Base-by-base conservation (phyloP, 1,140 invertebrate genomes). In the Sycophila sp. region DNA sequence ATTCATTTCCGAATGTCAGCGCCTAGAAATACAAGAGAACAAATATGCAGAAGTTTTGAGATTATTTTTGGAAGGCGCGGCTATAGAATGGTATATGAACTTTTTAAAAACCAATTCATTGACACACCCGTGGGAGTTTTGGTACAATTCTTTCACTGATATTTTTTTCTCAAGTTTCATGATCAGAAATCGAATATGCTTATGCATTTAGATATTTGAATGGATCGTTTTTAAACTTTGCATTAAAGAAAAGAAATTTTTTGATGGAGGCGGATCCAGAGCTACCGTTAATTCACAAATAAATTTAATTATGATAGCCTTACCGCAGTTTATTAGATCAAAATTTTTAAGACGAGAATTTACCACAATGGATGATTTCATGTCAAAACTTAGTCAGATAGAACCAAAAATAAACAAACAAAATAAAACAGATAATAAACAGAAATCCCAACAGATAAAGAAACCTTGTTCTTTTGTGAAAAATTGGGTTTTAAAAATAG, bases 391-490 rank as follows among this genome's bases (percentile, higher is more conserved):
- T 5, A 69, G 47, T 17, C 42, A 65, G 32, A 59, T 73, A 28
- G 45, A 53, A 5, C 53, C 32, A 24, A 32, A 45, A 15, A 71
- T 55, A 53, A n/a, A 55, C 30, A 22, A 72, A 47, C 15, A 47
- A 11, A 28, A 66, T 6, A 26, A 28, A 28, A 8, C 55, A 19
- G n/a, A 49, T 45, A 38, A 49, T 58, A 38, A 66, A 58, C 22
- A 65, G 13, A 59, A 47, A 15, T 67, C 26, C 26, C 26, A 22
- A 28, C 34, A 15, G 1, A 51, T 45, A 55, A 47, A 58, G 51
- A 73, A 13, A 47, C 58, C 59, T 45, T 73, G 71, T 2, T 19
- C 34, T 66, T 28, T 5, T 75, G 73, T 24, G 28, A 70, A 22
- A 53, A 56, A 10, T 24, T 45, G 42, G 55, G 63, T 4, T 70